Evolutionary conservation across 2,113 vertebrate species (phyloP).

Genomic region (Osmerus eperlanus): DNA sequence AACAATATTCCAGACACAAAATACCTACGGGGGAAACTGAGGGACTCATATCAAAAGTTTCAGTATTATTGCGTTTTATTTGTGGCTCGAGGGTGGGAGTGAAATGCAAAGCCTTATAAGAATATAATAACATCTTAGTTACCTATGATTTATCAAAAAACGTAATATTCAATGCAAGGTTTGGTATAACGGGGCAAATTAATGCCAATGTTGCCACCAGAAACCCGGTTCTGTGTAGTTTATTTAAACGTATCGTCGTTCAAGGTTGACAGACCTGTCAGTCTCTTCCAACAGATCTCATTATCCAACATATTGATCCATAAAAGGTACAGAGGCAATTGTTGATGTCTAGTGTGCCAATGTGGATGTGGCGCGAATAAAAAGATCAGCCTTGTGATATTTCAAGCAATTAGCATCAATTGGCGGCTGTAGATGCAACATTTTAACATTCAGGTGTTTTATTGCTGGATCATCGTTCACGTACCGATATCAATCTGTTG

Average conservation of each 20-base stretch:
- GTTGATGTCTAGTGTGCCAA: too few species aligned
- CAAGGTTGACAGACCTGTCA: background rate
- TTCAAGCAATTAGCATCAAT: background rate
- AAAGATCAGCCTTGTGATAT: background rate
- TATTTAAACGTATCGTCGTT: constrained; percentile 24
- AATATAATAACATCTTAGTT: constrained; percentile 61
- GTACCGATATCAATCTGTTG: background rate
- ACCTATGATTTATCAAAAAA: constrained; percentile 49
- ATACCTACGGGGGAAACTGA: constrained; percentile 52
- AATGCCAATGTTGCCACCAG: background rate
- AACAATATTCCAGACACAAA: constrained; percentile 59
- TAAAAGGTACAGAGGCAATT: background rate
- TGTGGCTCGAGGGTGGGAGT: constrained; percentile 61
- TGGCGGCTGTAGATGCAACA: background rate
- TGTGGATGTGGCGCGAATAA: too few species aligned
- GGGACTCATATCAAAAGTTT: constrained; percentile 73
- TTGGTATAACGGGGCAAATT: constrained; percentile 32
- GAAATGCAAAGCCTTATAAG: constrained; percentile 55
- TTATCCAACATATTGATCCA: constrained; percentile 1
- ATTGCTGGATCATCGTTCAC: background rate
- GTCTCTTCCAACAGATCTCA: background rate
- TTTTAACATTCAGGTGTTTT: background rate
- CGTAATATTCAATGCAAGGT: constrained; percentile 52
- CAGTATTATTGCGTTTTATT: constrained; percentile 72
- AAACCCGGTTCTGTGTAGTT: background rate